Evolutionary conservation across 2,888 invertebrate species (phyloP), one percentile per base, ranked within the genome.

Genomic region (Isoperla grammatica): DNA sequence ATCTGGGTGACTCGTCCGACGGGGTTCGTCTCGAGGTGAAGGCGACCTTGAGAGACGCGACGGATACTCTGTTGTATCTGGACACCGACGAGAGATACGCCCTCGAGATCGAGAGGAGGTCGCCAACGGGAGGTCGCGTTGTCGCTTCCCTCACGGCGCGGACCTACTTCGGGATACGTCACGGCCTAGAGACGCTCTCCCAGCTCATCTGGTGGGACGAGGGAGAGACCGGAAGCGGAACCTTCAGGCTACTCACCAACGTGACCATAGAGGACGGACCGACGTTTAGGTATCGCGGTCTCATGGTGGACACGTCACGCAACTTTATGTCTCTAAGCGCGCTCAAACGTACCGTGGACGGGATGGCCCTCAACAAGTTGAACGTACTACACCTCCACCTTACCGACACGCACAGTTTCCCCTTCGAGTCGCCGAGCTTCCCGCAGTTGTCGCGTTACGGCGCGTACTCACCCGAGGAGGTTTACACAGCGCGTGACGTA

Each of bases 181-280:
- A 69, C 49, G 69, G 62, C 8, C 60, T 69, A 35, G 68, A 69
- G 60, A 68, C 69, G 8, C 55, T 69, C 8, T 58, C 63, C 19
- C 69, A 69, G 56, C 59, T 69, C 50, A 61, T 68, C 2, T 90
- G 90, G 90, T 81, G 84, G 73, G 89, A 90, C 64, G 87, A 88
- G 37, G 29, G 43, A 19, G 57, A 29, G 9, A n/a, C n/a, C n/a
- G 53, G 11, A n/a, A 35, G 53, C 1, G 45, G 15, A 9, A 12
- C 35, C 23, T 29, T 60, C 9, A 35, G 60, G 35, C 54, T 65
- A 9, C 55, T 67, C 2, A 48, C 40, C 42, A 59, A 23, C 17
- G 66, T 60, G 4, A 19, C 46, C 9, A 73, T 80, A 58, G 68
- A 68, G 13, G 80, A 81, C 67, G 72, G 69, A 57, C 81, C 81